A percentile compares a stretch with the other conserved stretches of the same genome.
phyloP scores from a whole-genome alignment of 2,797 vertebrate species.

The Smutsia gigantea region DNA sequence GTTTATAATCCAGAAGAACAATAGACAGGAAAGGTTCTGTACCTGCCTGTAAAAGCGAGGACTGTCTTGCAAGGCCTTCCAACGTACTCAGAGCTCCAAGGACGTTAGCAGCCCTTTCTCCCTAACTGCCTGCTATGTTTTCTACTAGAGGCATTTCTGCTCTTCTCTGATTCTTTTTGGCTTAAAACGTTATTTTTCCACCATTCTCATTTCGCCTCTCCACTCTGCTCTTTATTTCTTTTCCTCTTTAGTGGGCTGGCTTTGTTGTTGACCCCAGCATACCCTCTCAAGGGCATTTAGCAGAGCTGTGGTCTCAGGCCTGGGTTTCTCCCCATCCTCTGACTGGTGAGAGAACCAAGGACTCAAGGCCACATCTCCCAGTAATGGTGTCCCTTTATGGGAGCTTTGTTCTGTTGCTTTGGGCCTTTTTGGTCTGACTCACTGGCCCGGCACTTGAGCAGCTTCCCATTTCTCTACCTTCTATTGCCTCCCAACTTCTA shows the following conservation, averaged over 20 bases:
- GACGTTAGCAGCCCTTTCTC: background rate
- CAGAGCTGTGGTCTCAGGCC: slow-evolving; percentile 11
- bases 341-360: slow-evolving; percentile 51
- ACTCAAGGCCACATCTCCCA: slow-evolving; percentile 42
- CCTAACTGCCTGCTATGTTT: background rate
- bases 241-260: slow-evolving; percentile 14
- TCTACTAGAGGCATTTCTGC: slow-evolving; percentile 24
- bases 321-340: background rate
- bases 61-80: background rate
- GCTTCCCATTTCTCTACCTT: background rate
- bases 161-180: slow-evolving; percentile 44
- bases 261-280: slow-evolving; percentile 47
- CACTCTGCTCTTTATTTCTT: background rate
- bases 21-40: background rate
- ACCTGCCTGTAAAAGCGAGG: background rate
- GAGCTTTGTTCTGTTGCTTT: slow-evolving; percentile 21
- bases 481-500: background rate
- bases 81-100: background rate
- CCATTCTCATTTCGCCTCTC: slow-evolving; percentile 44
- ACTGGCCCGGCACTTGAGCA: background rate
- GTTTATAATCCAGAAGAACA: slow-evolving; percentile 44
- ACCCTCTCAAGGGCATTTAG: slow-evolving; percentile 54
- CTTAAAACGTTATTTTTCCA: slow-evolving; percentile 37
- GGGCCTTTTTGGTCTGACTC: slow-evolving; percentile 15
- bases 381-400: slow-evolving; percentile 35